Evolutionary conservation across 2,888 invertebrate species (phyloP), one percentile per base, ranked within the genome.

Genomic region (Dastarcus helophoroides): DNA sequence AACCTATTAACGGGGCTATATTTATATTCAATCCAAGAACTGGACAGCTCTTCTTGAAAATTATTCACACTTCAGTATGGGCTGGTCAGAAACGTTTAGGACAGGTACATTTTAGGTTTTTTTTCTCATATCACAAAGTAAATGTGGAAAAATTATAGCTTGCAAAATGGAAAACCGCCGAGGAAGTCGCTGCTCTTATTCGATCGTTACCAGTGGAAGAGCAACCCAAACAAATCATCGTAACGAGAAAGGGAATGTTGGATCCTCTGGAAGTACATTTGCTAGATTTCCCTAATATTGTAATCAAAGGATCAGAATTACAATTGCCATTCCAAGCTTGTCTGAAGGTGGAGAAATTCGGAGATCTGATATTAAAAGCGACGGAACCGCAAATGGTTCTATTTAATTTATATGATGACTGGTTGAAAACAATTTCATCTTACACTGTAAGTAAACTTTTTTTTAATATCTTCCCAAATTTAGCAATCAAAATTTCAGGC

Each of bases 91-190:
- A 98, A 64, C 97, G 97, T 85, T 72, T 98, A 4, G 95, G 95
- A 52, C 95, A 93, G 71, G 76, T 78, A 49, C 45, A 38, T 37
- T 14, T 21, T 24, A 9, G 27, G 8, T 22, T 22, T 14, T 33
- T 35, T 19, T 25, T 22, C 32, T 27, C 7, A 26, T 37, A 24
- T 24, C 6, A 8, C 6, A 7, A 19, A 7, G 8, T 19, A 19
- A 7, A 19, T 19, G 8, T 19, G 8, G 6, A 19, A 7, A 19
- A 7, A 19, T 19, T 48, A 27, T 56, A 83, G 73, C 70, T 98
- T 63, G 98, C 98, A 6, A 99, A 98, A 65, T 98, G 98, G 98
- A 98, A 99, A 65, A 99, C 98, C 1, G 98, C 98, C 29, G 98
- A 98, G 68, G 98, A 99, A 81, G 98, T 99, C 9, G 98, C 98